Base-by-base conservation (phyloP, 2,797 vertebrate genomes). In the Gobionotothen gibberifrons region DNA sequence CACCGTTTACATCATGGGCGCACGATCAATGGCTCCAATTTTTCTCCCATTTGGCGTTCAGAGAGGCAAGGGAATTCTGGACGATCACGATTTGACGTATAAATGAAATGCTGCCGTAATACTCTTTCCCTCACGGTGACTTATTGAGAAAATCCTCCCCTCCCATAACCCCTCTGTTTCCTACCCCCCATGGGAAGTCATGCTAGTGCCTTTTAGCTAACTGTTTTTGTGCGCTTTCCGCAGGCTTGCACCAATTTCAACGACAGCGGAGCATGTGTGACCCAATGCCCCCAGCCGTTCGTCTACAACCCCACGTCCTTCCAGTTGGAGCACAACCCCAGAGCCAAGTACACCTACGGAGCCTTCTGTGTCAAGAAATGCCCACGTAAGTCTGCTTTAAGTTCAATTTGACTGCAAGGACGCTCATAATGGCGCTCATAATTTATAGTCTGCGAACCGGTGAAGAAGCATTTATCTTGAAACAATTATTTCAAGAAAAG, bases 301-400 rank as follows among this genome's bases (percentile, higher is more conserved):
- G 96, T 99, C 29, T 99, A 99, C 94, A 98, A 98, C 85, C 97
- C 97, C 19, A 98, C 96, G 2, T 96, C 97, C 22, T 99, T 99
- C 81, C 98, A 99, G 61, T 74, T 99, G 81, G 98, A 99, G 77
- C 96, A 97, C 89, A 99, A 99, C 67, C 97, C 97, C 78, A 95
- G 96, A 26, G 97, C 97, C 74, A 99, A 98, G 89, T 99, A 99
- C 89, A 99, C 97, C 4, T 99, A 99, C 2, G 98, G 98, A 83
- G 97, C 98, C 11, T 99, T 99, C 84, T 99, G 98, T 13, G 97
- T 99, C 84, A 98, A 98, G 90, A 98, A 98, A 84, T 99, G 98
- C 64, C 98, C 98, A 63, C 96, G 98, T 99, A 91, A 96, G 98
- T 94, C 64, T 43, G 42, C 54, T 53, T 26, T 4, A 21, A 43